These are phyloP conservation scores for Perodicticus potto DNA, from an alignment of 2,797 vertebrate genomes.

Conservation along the genomic window DNA sequence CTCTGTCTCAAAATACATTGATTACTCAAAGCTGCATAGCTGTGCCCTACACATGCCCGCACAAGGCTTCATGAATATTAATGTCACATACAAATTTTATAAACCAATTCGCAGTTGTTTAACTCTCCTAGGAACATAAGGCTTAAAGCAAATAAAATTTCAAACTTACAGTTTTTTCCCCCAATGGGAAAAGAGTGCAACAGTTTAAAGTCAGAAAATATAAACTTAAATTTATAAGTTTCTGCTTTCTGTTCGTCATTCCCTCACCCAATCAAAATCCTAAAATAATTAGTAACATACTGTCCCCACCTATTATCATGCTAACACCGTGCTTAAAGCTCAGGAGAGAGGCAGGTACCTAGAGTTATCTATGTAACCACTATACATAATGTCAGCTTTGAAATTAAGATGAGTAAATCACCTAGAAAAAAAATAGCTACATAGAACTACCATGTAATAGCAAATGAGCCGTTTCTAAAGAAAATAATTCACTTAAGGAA, in stretches of 20 bases:
- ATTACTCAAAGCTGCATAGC: not conserved
- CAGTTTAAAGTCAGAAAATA: conserved; percentile 60
- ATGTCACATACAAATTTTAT: conserved; percentile 33
- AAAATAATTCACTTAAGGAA: conserved; percentile 21
- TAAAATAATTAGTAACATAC: conserved; percentile 16
- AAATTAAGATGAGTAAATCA: conserved; percentile 30
- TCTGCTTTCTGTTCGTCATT: conserved; percentile 40
- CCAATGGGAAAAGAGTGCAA: conserved; percentile 30
- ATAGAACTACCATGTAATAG: conserved; percentile 25
- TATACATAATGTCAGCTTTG: not conserved
- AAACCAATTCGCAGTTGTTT: conserved; percentile 20
- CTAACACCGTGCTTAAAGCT: conserved; percentile 15
- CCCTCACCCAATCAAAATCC: conserved; percentile 18
- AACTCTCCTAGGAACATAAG: conserved; percentile 57
- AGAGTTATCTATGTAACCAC: not conserved
- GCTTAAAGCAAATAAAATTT: conserved; percentile 68
- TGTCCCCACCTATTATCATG: not conserved
- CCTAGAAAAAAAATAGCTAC: conserved; percentile 21
- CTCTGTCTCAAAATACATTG: not conserved
- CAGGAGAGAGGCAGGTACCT: not conserved
- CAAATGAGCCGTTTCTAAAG: conserved; percentile 57
- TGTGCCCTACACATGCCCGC: not conserved
- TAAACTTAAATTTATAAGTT: conserved; percentile 31
- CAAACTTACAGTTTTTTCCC: not conserved
- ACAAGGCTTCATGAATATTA: conserved; percentile 14